Base-by-base conservation (phyloP, 2,113 vertebrate genomes). In the Centropristis striata region DNA sequence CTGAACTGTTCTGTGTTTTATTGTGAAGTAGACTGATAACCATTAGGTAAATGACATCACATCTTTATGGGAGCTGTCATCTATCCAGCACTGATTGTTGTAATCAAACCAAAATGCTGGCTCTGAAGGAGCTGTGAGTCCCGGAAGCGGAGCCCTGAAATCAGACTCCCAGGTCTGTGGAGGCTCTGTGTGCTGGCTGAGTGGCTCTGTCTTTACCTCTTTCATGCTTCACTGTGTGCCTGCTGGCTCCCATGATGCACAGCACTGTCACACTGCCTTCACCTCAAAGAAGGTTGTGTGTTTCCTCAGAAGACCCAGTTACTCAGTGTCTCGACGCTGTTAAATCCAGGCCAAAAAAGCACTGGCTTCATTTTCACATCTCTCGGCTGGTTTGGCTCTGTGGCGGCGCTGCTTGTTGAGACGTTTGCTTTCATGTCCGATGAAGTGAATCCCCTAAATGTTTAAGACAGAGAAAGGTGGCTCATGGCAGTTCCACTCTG, bases 211-310 rank as follows among this genome's bases (percentile, higher is more conserved):
- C 86, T 68, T 71, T 36, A 25, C 72, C 50, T 70, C 63, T 70
- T 84, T 85, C 76, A 85, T n/a, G 86, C 86, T 85, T 78, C 54
- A 1, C 74, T 12, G 86, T 60, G 67, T 69, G 83, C 76, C 82
- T 67, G 82, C 80, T 54, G 80, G 82, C 89, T 66, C 64, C 63
- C 84, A 57, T 11, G 88, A 86, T 86, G 84, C 86, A 83, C 82
- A 8, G 77, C 78, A 15, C 59, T 0, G 80, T 73, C 79, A 57
- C 66, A 21, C 15, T 0, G 69, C 50, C 71, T 81, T 82, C 21
- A 42, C 78, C 83, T 86, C 54, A n/a, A 60, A 59, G 54, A 49
- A 77, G 44, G 23, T 20, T 14, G 37, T 6, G 49, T 6, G 61
- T 78, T 64, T 61, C 72, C 51, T 85, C 50, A 74, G 67, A 81